Percentiles rank a stretch among this genome's conserved stretches.
These are phyloP conservation scores for Polyodon spathula DNA, from an alignment of 2,113 vertebrate species.

Conservation along the genomic window DNA sequence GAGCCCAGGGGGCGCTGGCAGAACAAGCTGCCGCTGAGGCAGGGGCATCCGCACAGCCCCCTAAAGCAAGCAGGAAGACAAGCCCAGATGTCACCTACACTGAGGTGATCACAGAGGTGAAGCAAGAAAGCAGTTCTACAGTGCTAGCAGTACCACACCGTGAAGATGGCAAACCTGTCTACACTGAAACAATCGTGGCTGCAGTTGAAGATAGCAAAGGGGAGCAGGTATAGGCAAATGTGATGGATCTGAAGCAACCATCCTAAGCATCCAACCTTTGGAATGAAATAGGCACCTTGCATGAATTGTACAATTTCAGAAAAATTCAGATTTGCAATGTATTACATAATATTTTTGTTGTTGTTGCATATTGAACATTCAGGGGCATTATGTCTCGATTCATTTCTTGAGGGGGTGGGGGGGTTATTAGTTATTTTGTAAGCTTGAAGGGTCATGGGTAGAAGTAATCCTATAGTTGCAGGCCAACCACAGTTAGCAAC, in stretches of 20 bases:
- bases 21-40: slow-evolving; percentile 38
- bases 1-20: slow-evolving; percentile 46
- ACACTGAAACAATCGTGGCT: slow-evolving; percentile 36
- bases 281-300: slow-evolving; percentile 7
- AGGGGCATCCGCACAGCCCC: slow-evolving; percentile 53
- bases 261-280: slow-evolving; percentile 37
- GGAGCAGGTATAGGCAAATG: slow-evolving; percentile 49
- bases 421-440: slow-evolving; percentile 20
- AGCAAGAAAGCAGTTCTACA: slow-evolving; percentile 58
- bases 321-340: slow-evolving; percentile 9
- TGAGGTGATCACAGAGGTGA: slow-evolving; percentile 66
- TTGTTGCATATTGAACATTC: slow-evolving; percentile 8
- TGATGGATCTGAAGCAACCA: slow-evolving; percentile 76
- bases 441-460: background rate
- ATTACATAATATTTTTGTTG: background rate
- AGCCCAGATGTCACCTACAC: slow-evolving; percentile 61
- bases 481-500: background rate
- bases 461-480: background rate
- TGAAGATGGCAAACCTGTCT: slow-evolving; percentile 29
- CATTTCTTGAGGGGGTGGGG: slow-evolving; percentile 27
- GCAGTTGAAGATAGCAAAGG: slow-evolving; percentile 54
- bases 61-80: slow-evolving; percentile 47
- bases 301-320: background rate
- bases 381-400: slow-evolving; percentile 33
- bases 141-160: slow-evolving; percentile 41